Evolutionary conservation across 2,797 vertebrate genomes (phyloP).

Genomic region (Rhinella marina): DNA sequence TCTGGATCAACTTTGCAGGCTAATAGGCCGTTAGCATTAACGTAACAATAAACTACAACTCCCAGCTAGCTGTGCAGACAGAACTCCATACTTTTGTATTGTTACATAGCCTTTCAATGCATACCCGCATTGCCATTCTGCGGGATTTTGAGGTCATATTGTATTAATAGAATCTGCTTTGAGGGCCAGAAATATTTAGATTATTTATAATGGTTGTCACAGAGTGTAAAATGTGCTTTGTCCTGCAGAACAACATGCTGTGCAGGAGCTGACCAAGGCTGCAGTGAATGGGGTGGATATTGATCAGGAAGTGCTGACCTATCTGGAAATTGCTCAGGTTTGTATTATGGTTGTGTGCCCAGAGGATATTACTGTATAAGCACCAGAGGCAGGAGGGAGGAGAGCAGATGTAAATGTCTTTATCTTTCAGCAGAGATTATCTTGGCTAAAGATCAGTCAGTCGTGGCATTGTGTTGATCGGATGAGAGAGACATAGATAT

Average conservation of each 20-base stretch:
- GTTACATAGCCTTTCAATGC: background rate
- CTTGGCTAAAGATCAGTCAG: constrained; percentile 47
- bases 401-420: constrained; percentile 42
- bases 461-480: constrained; percentile 26
- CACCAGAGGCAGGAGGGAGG: constrained; percentile 1
- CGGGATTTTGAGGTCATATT: background rate
- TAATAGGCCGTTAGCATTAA: no score
- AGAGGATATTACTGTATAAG: constrained; percentile 12
- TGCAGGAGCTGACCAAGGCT: constrained; percentile 82
- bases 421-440: constrained; percentile 45
- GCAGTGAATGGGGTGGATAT: constrained; percentile 77
- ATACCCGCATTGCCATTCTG: background rate
- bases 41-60: no score
- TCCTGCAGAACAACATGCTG: constrained; percentile 82
- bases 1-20: no score
- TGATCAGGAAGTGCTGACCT: constrained; percentile 85
- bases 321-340: constrained; percentile 87
- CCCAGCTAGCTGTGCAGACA: no score
- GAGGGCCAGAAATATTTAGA: background rate
- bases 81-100: background rate
- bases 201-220: constrained; percentile 3
- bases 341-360: constrained; percentile 60
- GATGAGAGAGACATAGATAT: constrained; percentile 20
- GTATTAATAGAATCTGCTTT: constrained; percentile 39
- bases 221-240: constrained; percentile 54